Conservation (phyloP, 35 echinoderm and acorn worm genomes). For the Lytechinus pictus region DNA sequence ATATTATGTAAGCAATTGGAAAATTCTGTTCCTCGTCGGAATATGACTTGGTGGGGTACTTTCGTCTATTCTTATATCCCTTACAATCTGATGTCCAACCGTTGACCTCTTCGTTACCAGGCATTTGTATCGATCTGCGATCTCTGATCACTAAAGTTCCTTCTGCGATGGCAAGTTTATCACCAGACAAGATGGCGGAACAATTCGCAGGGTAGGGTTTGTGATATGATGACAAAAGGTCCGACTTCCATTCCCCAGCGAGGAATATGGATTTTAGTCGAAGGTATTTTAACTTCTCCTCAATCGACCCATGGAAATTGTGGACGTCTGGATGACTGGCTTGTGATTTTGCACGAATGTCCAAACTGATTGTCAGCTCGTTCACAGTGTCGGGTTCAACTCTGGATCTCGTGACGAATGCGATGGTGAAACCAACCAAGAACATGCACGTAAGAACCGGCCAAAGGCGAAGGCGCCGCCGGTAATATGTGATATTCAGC, state of each 20-base stretch:
- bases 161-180: not conserved
- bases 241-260: not conserved
- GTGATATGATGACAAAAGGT: conserved; percentile 41
- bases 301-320: no score
- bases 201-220: conserved; percentile 59
- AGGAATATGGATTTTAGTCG: not conserved
- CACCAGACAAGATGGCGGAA: not conserved
- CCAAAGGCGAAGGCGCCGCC: no score
- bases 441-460: no score
- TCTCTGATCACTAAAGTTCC: no score
- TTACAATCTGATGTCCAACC: conserved; percentile 51
- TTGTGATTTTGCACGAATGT: no score
- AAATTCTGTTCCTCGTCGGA: conserved; percentile 58
- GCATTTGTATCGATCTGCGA: not conserved
- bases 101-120: conserved; percentile 8
- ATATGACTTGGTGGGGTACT: conserved; percentile 38
- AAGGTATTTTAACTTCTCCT: not conserved
- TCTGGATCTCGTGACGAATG: no score
- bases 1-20: conserved; percentile 71
- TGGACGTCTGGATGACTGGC: no score
- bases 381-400: no score
- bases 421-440: no score
- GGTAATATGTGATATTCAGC: no score
- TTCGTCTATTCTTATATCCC: conserved; percentile 27
- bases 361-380: no score